Evolutionary conservation across 2,113 vertebrate genomes (phyloP), one percentile per base, ranked within the genome.

Genomic region (Cromileptes altivelis): DNA sequence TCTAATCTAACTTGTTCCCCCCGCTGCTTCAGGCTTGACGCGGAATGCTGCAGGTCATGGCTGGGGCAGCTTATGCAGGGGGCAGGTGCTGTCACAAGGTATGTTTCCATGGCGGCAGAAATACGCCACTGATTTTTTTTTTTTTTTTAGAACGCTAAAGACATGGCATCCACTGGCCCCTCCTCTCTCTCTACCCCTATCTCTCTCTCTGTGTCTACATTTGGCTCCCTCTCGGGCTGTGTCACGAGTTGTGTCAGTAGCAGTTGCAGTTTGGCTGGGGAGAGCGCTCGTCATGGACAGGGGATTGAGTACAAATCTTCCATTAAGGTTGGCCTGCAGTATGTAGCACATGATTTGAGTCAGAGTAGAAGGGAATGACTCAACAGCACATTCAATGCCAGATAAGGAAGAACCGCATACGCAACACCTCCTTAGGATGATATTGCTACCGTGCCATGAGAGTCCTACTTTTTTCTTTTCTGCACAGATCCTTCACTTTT

Each of bases 181-280:
- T 27, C 64, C 69, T 55, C 23, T 3, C 13, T 50, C 64, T 40
- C 56, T 62, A 45, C 45, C 69, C 76, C 75, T 42, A 18, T 42
- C 83, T 73, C 55, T 8, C 67, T 21, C 60, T 58, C 61, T 53
- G 62, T 89, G 88, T 45, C 91, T 88, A 88, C 91, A 89, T 92
- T 93, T 93, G 92, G 92, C 88, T 93, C 77, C 47, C 85, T 89
- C 80, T 77, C 27, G 21, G 86, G 78, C 69, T 62, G 84, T 88
- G 92, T 93, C 92, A 94, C 86, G 91, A 92, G 93, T 90, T 85
- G 80, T 91, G 90, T 88, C 78, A 79, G 89, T 37, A 74, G 83
- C 80, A 81, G 89, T 88, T 86, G 87, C 78, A 88, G 67, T 73
- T 77, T 81, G 82, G 90, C 85, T 3, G 33, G 21, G 33, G 80